Base-by-base conservation (phyloP, 1,140 invertebrate genomes). In the Drosophila ogumai region DNA sequence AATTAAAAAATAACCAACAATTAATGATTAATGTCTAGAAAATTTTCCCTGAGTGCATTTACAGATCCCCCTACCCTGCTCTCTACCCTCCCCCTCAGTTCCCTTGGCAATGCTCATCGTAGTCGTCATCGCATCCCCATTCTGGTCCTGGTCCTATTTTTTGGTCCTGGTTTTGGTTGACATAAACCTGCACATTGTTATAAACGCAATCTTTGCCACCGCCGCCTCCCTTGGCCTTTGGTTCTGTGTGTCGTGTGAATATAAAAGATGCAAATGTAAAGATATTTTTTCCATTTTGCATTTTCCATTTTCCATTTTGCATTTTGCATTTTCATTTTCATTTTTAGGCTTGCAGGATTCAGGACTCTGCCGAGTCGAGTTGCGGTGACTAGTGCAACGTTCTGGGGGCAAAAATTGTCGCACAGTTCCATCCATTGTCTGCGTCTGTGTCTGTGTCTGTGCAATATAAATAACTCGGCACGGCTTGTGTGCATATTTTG, bases 251-350 rank as follows among this genome's bases (percentile, higher is more conserved):
- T 75, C 64, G 74, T 87, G 78, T 74, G 75, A 78, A 82, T 87
- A 81, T 79, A 75, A 82, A 79, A 86, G 82, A 86, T 86, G 82
- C 82, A 86, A 86, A 87, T 86, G 75, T 65, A 87, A 79, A 87
- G 82, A 87, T 86, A 87, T 87, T 86, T 82, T 81, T 77, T 69
- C 57, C 74, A 68, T 85, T 54, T 38, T 36, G 7, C 19, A 55
- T 36, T 54, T 54, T 34, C 12, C 56, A 68, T 85, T 54, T 36
- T 36, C 3, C 50, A 54, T 54, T 54, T 54, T 15, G 2, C 72
- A 75, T 81, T 80, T 77, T 77, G 64, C 74, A 69, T 85, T 85
- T 87, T 61, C 74, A 69, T 85, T 85, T 87, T 61, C 71, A 82
- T 87, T 87, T 75, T 52, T 73, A 49, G 56, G 54, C 60, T 49